phyloP scores from a whole-genome alignment of 37 sponge, comb jelly and placozoan genomes.

The Tethya wilhelma region DNA sequence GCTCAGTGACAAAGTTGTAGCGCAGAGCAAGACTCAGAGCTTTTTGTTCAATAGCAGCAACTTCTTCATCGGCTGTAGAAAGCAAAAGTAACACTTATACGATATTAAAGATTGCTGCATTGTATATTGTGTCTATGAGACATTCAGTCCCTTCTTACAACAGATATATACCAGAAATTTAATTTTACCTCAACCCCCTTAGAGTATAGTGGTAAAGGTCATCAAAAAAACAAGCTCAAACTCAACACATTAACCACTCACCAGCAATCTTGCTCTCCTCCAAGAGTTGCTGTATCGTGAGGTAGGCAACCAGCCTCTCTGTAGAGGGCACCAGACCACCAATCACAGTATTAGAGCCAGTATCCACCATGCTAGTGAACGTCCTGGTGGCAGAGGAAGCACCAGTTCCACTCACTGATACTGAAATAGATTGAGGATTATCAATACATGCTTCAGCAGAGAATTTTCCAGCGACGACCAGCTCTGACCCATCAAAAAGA shows the following conservation, averaged over 20 bases:
- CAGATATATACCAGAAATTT: too few relatives aligned
- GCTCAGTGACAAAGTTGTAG: slow-evolving; percentile 83
- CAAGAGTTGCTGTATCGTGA: slow-evolving; percentile 33
- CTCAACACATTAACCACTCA: too few relatives aligned
- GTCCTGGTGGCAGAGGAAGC: neutral
- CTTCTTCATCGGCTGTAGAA: slow-evolving; percentile 17
- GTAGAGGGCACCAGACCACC: slow-evolving; percentile 24
- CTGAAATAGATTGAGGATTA: neutral
- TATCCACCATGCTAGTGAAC: slow-evolving; percentile 19
- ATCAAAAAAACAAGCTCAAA: too few relatives aligned
- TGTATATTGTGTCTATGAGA: too few relatives aligned
- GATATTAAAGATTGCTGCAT: too few relatives aligned
- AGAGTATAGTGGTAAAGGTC: too few relatives aligned
- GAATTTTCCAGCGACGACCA: slow-evolving; percentile 56
- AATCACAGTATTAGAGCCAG: neutral
- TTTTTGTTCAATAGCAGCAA: neutral
- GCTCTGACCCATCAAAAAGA: slow-evolving; percentile 56
- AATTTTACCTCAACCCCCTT: too few relatives aligned
- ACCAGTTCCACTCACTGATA: slow-evolving; percentile 38
- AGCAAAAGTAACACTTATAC: too few relatives aligned
- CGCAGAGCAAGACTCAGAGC: slow-evolving; percentile 45
- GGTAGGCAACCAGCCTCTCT: slow-evolving; percentile 56
- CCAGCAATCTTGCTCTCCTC: neutral
- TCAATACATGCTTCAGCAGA: neutral
- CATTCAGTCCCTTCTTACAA: too few relatives aligned